Evolutionary conservation across 53 echinoderm and acorn worm species (phyloP).

Genomic region (Zoroaster sp.): DNA sequence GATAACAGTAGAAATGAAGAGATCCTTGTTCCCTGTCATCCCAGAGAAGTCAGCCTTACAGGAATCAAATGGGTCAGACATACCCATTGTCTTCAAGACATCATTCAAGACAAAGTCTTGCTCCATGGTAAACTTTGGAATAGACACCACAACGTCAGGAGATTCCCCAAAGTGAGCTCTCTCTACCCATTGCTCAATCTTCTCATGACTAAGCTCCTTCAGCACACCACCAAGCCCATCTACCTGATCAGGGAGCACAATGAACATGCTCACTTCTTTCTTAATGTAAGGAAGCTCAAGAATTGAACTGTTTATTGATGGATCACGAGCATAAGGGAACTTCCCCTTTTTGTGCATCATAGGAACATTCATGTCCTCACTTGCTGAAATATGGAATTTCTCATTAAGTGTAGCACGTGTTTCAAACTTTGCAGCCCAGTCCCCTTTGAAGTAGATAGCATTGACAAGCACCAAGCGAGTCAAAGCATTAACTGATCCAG

Average conservation of each 20-base stretch:
- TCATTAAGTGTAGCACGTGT: slow-evolving; percentile 22
- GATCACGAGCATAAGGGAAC: slow-evolving; percentile 36
- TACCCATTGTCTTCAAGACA: slow-evolving; percentile 57
- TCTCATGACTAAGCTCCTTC: slow-evolving; percentile 12
- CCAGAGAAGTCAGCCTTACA: slow-evolving; percentile 62
- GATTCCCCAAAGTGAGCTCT: too few relatives aligned
- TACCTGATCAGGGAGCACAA: slow-evolving; percentile 50
- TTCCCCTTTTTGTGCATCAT: slow-evolving; percentile 73
- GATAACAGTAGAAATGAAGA: slow-evolving; percentile 52
- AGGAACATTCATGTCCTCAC: slow-evolving; percentile 35
- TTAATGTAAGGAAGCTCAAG: slow-evolving; percentile 55
- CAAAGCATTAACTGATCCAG: slow-evolving; percentile 55
- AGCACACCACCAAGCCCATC: slow-evolving; percentile 53
- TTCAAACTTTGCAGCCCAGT: slow-evolving; percentile 72
- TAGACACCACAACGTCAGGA: too few relatives aligned
- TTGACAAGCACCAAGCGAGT: slow-evolving; percentile 82
- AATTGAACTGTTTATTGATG: neutral
- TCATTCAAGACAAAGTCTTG: slow-evolving; percentile 53
- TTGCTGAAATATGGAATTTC: slow-evolving; percentile 56
- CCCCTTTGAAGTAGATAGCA: slow-evolving; percentile 90
- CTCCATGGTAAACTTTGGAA: slow-evolving; percentile 33
- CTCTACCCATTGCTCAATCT: slow-evolving; percentile 13
- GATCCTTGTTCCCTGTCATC: slow-evolving; percentile 36
- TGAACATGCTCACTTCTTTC: slow-evolving; percentile 59
- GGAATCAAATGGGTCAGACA: slow-evolving; percentile 41